Evolutionary conservation across 2,113 vertebrate species (phyloP).

Genomic region (Bambusicola thoracicus): DNA sequence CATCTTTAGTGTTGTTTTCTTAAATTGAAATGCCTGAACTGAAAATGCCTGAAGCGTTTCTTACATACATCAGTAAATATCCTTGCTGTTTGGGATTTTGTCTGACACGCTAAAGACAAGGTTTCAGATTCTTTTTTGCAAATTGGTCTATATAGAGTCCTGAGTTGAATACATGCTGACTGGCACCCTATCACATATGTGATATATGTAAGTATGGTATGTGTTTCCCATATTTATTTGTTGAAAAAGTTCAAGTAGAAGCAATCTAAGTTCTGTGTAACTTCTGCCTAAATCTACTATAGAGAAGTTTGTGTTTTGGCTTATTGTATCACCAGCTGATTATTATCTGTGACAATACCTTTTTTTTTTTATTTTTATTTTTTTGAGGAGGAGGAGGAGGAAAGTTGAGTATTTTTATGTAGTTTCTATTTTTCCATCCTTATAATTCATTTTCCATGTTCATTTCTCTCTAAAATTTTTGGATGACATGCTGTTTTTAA

Average conservation of each 20-base stretch:
- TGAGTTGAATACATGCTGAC: neutral
- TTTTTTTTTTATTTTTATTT: neutral
- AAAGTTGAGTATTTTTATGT: neutral
- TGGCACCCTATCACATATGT: neutral
- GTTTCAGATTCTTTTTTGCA: neutral
- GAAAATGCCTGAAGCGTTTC: neutral
- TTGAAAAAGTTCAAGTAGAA: neutral
- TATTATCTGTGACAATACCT: neutral
- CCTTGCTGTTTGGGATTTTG: neutral
- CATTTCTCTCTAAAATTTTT: neutral
- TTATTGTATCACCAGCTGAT: neutral
- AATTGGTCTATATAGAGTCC: neutral
- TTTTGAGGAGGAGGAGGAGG: neutral
- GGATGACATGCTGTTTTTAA: neutral
- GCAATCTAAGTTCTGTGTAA: neutral
- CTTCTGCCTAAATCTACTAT: neutral
- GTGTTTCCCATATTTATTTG: neutral
- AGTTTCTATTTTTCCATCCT: neutral
- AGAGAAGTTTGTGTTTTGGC: neutral
- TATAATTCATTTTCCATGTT: neutral
- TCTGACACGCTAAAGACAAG: neutral
- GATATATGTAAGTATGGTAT: fast-evolving
- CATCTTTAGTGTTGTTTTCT: neutral
- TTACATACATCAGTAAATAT: neutral
- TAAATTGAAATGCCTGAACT: neutral